These are phyloP conservation scores for Tokudaia tokunoshimensis DNA, from an alignment of 2,797 vertebrate genomes.

Conservation along the genomic window DNA sequence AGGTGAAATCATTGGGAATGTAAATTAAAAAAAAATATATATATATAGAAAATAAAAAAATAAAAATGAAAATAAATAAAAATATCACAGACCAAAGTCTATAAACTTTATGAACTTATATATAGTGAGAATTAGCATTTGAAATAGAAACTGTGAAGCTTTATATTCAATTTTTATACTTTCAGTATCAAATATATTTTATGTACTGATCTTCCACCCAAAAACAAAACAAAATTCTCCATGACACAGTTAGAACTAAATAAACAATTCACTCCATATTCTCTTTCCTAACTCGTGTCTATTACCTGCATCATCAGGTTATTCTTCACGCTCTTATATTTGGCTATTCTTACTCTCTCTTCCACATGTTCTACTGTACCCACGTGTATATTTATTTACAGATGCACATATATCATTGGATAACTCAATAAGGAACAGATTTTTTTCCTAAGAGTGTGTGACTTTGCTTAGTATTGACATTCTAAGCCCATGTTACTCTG, in stretches of 20 bases:
- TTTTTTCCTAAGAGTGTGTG: background rate
- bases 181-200: background rate
- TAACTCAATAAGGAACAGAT: background rate
- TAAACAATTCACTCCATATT: background rate
- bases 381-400: background rate
- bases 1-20: no score
- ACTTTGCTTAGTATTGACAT: background rate
- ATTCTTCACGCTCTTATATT: background rate
- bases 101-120: background rate
- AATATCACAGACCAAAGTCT: background rate
- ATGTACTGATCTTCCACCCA: background rate
- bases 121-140: background rate
- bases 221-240: background rate
- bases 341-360: background rate
- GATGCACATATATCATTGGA: background rate
- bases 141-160: background rate
- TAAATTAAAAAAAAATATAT: no score
- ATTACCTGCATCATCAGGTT: background rate
- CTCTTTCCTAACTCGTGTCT: background rate
- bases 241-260: background rate
- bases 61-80: background rate
- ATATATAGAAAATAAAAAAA: no score
- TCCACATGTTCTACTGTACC: background rate
- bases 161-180: background rate
- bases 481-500: background rate